Evolutionary conservation across 2,113 vertebrate species (phyloP).

Genomic region (Cisticola juncidis): DNA sequence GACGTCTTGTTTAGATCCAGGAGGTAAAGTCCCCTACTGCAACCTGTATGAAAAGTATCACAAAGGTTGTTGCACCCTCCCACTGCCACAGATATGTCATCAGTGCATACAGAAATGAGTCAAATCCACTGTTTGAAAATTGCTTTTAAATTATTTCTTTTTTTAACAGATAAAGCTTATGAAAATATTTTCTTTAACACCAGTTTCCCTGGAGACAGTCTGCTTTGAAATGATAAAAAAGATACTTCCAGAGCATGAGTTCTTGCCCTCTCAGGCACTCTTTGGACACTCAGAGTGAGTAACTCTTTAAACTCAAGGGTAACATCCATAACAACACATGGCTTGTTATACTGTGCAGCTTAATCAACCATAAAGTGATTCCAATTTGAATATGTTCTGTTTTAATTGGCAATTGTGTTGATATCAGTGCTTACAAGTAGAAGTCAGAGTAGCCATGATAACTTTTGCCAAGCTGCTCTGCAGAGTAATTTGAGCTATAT

Average conservation of each 20-base stretch:
- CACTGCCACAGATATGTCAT: background rate
- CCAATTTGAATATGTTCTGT: constrained; percentile 1
- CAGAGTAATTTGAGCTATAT: background rate
- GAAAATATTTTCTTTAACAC: background rate
- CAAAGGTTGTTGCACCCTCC: background rate
- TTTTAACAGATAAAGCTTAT: background rate
- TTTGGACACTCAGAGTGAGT: background rate
- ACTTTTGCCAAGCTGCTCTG: constrained; percentile 47
- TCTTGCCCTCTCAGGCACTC: background rate
- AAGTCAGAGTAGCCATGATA: constrained; percentile 36
- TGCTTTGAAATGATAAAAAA: background rate
- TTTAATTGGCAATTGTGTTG: constrained; percentile 29
- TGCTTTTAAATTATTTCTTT: background rate
- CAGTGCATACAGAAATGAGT: background rate
- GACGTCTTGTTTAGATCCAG: background rate
- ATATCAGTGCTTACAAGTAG: background rate
- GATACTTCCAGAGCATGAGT: background rate
- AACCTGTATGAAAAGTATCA: background rate
- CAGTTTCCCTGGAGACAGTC: background rate
- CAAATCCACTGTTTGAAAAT: background rate
- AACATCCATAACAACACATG: background rate
- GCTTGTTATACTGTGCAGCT: background rate
- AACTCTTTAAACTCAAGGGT: background rate
- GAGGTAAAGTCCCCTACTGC: background rate
- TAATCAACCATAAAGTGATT: constrained; percentile 27